A percentile compares a stretch with the other conserved stretches of the same genome.
phyloP scores from a whole-genome alignment of 2,113 vertebrate genomes.

The Oceanodroma tethys region DNA sequence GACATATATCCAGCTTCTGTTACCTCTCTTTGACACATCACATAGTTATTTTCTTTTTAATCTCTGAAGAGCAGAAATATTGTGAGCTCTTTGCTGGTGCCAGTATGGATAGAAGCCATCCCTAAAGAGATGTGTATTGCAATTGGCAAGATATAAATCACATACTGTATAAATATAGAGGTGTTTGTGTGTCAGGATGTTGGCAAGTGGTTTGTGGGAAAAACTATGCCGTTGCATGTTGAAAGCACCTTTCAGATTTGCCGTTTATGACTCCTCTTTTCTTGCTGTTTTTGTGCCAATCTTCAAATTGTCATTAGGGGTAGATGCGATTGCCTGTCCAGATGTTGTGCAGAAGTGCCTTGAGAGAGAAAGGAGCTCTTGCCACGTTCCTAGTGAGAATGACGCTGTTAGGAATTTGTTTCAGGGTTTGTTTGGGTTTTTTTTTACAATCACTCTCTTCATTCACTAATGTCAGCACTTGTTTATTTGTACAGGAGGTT shows the following conservation, averaged over 20 bases:
- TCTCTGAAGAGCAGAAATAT: slow-evolving; percentile 53
- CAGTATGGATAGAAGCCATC: slow-evolving; percentile 64
- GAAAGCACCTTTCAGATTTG: slow-evolving; percentile 23
- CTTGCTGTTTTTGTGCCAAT: not conserved
- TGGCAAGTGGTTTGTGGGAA: slow-evolving; percentile 46
- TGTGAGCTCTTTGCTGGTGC: slow-evolving; percentile 42
- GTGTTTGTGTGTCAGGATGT: slow-evolving; percentile 59
- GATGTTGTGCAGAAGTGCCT: not conserved
- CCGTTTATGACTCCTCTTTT: not conserved
- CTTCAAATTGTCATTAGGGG: not conserved
- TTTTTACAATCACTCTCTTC: not conserved
- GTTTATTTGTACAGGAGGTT: not conserved
- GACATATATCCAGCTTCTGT: slow-evolving; percentile 36
- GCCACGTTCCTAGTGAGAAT: not conserved
- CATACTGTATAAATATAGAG: slow-evolving; percentile 46
- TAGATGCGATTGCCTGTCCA: not conserved
- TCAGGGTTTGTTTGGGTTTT: not conserved
- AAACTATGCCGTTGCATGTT: slow-evolving; percentile 10
- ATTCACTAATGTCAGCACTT: not conserved
- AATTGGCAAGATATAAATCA: slow-evolving; percentile 67
- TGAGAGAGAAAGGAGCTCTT: not conserved
- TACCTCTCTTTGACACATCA: slow-evolving; percentile 44
- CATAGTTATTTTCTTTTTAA: slow-evolving; percentile 46
- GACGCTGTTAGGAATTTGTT: not conserved
- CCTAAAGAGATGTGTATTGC: slow-evolving; percentile 38